These are phyloP conservation scores for Seira musarum DNA, from an alignment of 2,888 invertebrate genomes.

Conservation along the genomic window DNA sequence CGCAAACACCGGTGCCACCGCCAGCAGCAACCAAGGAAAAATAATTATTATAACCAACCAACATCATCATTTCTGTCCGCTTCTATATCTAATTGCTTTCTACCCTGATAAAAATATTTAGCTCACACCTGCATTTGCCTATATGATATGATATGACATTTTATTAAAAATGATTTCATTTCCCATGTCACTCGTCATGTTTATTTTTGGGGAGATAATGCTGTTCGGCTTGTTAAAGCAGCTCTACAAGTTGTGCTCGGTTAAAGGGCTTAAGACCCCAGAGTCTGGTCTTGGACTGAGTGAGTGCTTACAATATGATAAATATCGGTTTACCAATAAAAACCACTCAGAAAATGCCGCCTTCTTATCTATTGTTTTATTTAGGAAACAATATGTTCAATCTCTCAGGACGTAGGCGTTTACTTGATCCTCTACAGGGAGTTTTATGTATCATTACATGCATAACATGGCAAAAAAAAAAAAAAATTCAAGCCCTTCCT, in stretches of 20 bases:
- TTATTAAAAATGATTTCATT: constrained; percentile 6
- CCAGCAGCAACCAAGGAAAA: neutral
- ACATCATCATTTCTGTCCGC: neutral
- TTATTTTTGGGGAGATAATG: constrained; percentile 2
- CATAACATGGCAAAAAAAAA: neutral
- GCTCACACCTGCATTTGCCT: constrained; percentile 7
- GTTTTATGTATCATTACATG: neutral
- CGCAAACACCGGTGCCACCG: constrained; percentile 18
- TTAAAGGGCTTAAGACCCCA: neutral
- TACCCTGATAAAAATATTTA: neutral
- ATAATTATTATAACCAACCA: constrained; percentile 12
- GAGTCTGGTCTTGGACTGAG: too few species aligned
- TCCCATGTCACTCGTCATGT: constrained; percentile 2
- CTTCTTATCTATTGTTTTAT: constrained; percentile 4
- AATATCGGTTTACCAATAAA: constrained; percentile 5
- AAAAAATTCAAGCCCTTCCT: neutral
- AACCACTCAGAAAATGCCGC: constrained; percentile 9
- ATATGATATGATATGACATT: constrained; percentile 8
- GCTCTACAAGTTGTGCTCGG: constrained; percentile 16
- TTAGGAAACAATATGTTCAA: constrained; percentile 6
- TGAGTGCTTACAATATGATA: neutral
- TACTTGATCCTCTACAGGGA: neutral
- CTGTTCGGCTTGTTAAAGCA: constrained; percentile 1
- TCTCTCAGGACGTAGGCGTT: neutral
- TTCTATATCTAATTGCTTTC: constrained; percentile 2